Evolutionary conservation across 2,888 invertebrate species (phyloP).

Genomic region (Clunio marinus): DNA sequence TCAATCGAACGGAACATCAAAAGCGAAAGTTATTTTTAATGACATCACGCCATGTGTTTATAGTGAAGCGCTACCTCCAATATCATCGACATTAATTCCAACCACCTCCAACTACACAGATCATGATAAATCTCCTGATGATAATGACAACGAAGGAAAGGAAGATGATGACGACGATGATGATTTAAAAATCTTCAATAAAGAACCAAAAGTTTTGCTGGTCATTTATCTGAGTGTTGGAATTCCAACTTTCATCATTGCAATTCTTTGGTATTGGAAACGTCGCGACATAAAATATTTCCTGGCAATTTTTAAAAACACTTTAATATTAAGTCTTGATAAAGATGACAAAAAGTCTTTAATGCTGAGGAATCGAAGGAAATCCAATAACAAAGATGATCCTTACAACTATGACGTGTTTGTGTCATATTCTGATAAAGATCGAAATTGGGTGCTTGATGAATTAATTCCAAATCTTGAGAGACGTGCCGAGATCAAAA

Average conservation of each 20-base stretch:
- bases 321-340: slow-evolving; percentile 40
- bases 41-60: too few relatives aligned
- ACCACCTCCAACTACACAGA: too few relatives aligned
- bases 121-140: neutral
- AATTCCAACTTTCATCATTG: neutral
- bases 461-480: slow-evolving; percentile 62
- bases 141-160: neutral
- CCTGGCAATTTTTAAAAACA: slow-evolving; percentile 43
- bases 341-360: slow-evolving; percentile 20
- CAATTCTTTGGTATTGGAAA: slow-evolving; percentile 7
- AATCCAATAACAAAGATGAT: slow-evolving; percentile 44
- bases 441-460: slow-evolving; percentile 61
- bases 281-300: slow-evolving; percentile 45
- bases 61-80: too few relatives aligned
- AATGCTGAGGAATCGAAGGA: slow-evolving; percentile 39
- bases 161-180: slow-evolving; percentile 6
- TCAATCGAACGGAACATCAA: neutral
- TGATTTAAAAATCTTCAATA: neutral
- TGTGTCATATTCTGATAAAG: slow-evolving; percentile 64
- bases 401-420: slow-evolving; percentile 61
- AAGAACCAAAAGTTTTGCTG: neutral
- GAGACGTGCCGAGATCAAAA: slow-evolving; percentile 55
- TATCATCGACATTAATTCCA: too few relatives aligned
- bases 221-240: neutral
- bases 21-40: neutral